Evolutionary conservation across 2,113 vertebrate genomes (phyloP).

Genomic region (Globicephala melas): DNA sequence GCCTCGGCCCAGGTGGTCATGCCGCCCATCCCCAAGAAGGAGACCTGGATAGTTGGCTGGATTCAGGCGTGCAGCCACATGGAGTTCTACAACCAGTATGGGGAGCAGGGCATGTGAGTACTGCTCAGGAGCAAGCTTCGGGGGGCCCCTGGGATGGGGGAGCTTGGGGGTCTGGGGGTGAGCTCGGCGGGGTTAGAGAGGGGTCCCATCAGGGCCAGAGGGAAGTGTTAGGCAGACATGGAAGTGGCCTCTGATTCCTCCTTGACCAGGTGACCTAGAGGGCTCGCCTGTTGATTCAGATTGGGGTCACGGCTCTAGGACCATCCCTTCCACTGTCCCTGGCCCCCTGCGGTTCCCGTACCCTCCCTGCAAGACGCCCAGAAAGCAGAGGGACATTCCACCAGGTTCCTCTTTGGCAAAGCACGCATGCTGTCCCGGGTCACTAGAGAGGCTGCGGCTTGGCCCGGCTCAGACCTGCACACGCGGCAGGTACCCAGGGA

Average conservation of each 20-base stretch:
- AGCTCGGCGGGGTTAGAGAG: accelerated
- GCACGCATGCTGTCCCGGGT: background rate
- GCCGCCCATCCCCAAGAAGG: conserved; percentile 91
- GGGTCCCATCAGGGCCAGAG: background rate
- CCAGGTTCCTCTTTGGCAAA: conserved; percentile 31
- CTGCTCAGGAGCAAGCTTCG: background rate
- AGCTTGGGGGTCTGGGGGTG: accelerated
- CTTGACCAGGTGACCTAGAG: background rate
- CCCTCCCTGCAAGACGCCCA: background rate
- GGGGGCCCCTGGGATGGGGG: background rate
- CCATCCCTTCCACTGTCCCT: background rate
- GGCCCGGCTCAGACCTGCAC: background rate
- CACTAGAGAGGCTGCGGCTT: background rate
- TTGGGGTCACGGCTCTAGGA: background rate
- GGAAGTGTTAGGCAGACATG: background rate
- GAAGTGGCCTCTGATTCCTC: background rate
- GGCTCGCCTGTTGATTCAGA: background rate
- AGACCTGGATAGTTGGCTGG: conserved; percentile 98
- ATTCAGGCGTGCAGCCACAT: conserved; percentile 99
- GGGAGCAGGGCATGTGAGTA: conserved; percentile 97
- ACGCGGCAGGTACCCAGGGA: background rate
- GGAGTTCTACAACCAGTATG: conserved; percentile 98
- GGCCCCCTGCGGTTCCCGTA: background rate
- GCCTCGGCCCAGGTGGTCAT: conserved; percentile 94
- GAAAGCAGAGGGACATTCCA: background rate